phyloP scores from a whole-genome alignment of 2,797 vertebrate species.

The Heterohyrax brucei region DNA sequence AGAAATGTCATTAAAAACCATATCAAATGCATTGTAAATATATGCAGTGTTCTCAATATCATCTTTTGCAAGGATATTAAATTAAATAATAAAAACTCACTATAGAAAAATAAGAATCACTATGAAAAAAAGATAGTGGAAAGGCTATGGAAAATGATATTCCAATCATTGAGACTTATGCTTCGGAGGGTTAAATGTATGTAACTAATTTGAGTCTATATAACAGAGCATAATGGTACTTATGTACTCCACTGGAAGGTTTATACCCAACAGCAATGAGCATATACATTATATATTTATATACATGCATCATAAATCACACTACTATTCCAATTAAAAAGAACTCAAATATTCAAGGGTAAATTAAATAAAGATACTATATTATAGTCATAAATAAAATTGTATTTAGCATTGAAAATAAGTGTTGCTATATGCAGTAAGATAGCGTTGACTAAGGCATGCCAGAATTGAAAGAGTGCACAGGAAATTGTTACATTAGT shows the following conservation, averaged over 20 bases:
- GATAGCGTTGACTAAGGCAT: neutral
- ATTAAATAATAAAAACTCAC: neutral
- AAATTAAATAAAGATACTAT: neutral
- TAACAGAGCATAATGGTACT: neutral
- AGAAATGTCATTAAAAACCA: neutral
- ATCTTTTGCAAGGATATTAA: neutral
- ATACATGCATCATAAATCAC: neutral
- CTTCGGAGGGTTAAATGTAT: neutral
- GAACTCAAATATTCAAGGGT: neutral
- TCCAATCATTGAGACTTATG: neutral
- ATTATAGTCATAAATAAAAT: neutral
- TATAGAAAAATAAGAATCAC: neutral
- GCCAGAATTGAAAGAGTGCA: neutral
- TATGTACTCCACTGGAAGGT: neutral
- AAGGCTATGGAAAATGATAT: neutral
- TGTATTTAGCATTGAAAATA: conserved; percentile 19
- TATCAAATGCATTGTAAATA: neutral
- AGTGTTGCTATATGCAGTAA: neutral
- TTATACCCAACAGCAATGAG: neutral
- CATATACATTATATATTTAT: neutral
- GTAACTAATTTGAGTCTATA: neutral
- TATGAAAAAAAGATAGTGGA: neutral
- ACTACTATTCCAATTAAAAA: neutral
- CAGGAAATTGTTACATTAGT: neutral
- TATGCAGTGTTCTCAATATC: neutral